These are phyloP conservation scores for Melanotaenia duboulayi DNA, from an alignment of 2,113 vertebrate genomes.

Conservation along the genomic window DNA sequence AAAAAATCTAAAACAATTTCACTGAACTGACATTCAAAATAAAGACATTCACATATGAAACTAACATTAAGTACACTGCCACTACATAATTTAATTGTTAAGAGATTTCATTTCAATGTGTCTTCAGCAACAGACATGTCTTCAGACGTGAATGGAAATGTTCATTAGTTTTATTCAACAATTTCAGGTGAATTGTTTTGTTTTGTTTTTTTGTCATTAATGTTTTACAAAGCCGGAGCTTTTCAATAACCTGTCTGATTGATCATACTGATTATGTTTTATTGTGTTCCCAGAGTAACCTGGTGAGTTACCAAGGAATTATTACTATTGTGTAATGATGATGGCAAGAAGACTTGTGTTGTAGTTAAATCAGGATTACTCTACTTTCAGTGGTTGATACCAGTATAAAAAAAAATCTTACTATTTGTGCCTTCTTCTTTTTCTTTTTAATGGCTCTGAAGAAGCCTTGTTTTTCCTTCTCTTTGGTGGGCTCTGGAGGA, in stretches of 20 bases:
- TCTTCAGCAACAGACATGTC: too few relatives aligned
- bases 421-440: slow-evolving; percentile 98
- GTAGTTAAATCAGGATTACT: not conserved
- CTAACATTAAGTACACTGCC: too few relatives aligned
- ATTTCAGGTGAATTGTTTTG: not conserved
- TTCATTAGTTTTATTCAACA: too few relatives aligned
- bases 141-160: too few relatives aligned
- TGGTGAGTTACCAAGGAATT: not conserved
- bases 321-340: not conserved
- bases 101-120: too few relatives aligned
- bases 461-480: slow-evolving; percentile 98
- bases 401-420: slow-evolving; percentile 74
- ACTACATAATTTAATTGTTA: too few relatives aligned
- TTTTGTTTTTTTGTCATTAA: not conserved
- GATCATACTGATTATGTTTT: not conserved
- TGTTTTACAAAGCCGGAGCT: not conserved
- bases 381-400: slow-evolving; percentile 1
- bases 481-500: slow-evolving; percentile 94
- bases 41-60: too few relatives aligned
- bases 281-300: not conserved
- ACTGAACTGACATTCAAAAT: too few relatives aligned
- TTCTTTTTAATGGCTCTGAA: slow-evolving; percentile 99
- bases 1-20: too few relatives aligned
- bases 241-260: not conserved
- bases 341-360: not conserved